Evolutionary conservation across 1,140 invertebrate species (phyloP).

Genomic region (Drosophila parvula): DNA sequence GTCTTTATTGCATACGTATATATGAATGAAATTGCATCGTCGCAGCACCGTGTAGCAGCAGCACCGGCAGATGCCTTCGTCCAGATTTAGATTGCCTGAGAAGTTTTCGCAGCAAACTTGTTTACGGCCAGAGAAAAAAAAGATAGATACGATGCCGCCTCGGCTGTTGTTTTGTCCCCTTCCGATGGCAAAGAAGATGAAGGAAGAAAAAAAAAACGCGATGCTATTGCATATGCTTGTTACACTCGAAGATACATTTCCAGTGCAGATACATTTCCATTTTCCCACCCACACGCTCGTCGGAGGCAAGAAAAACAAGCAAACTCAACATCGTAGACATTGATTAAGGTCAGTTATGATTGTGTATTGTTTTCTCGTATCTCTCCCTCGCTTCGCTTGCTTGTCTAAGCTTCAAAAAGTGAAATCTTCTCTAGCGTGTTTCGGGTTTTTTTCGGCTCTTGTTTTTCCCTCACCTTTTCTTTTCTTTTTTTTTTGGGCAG

Average conservation of each 20-base stretch:
- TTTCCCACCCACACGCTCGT: slow-evolving; percentile 42
- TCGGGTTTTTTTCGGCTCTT: slow-evolving; percentile 7
- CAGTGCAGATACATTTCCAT: slow-evolving; percentile 33
- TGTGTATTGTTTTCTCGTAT: slow-evolving; percentile 45
- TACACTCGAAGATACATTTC: slow-evolving; percentile 55
- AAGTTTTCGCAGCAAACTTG: slow-evolving; percentile 76
- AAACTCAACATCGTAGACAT: slow-evolving; percentile 55
- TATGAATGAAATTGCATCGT: slow-evolving; percentile 71
- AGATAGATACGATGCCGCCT: slow-evolving; percentile 15
- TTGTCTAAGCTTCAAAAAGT: slow-evolving; percentile 59
- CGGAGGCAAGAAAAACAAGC: slow-evolving; percentile 11
- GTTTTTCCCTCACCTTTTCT: slow-evolving; percentile 11
- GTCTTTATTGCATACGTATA: slow-evolving; percentile 67
- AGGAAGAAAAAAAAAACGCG: slow-evolving; percentile 28
- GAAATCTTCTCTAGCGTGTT: slow-evolving; percentile 60
- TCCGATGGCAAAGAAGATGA: slow-evolving; percentile 4
- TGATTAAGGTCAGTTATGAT: slow-evolving; percentile 80
- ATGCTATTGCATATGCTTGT: slow-evolving; percentile 63
- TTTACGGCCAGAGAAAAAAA: slow-evolving; percentile 44
- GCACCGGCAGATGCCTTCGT: slow-evolving; percentile 44
- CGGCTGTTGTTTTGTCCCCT: slow-evolving; percentile 44
- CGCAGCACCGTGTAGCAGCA: slow-evolving; percentile 11
- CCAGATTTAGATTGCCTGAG: slow-evolving; percentile 65
- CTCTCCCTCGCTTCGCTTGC: slow-evolving; percentile 13
- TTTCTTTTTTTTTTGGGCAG: slow-evolving; percentile 9